phyloP scores from a whole-genome alignment of 2,797 vertebrate genomes.

The Helostoma temminkii region DNA sequence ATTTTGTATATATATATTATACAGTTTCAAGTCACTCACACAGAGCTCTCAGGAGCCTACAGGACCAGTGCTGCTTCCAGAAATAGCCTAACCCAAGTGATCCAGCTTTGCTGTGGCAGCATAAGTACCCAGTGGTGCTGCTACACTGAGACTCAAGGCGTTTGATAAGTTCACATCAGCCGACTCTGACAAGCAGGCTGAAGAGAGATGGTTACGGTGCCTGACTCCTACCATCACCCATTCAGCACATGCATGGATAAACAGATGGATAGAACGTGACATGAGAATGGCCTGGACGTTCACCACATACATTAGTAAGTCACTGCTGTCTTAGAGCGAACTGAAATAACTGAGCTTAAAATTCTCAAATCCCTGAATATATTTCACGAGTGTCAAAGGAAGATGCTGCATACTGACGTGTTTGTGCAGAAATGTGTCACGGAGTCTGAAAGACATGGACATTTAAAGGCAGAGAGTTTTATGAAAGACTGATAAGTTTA shows the following conservation, averaged over 20 bases:
- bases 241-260: slow-evolving; percentile 30
- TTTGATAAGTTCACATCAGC: slow-evolving; percentile 70
- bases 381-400: neutral
- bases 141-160: slow-evolving; percentile 44
- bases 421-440: too few species aligned
- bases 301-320: neutral
- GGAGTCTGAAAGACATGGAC: too few species aligned
- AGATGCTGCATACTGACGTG: neutral
- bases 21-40: slow-evolving; percentile 1
- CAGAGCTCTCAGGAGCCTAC: slow-evolving; percentile 32
- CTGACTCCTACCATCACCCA: slow-evolving; percentile 53
- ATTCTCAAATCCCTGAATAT: neutral
- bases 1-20: neutral
- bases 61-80: slow-evolving; percentile 64
- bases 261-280: slow-evolving; percentile 55
- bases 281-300: slow-evolving; percentile 10
- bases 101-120: slow-evolving; percentile 51
- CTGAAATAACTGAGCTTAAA: neutral
- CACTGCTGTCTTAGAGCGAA: neutral
- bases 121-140: slow-evolving; percentile 49
- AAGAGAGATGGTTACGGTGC: slow-evolving; percentile 52
- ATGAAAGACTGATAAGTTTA: too few species aligned
- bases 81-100: slow-evolving; percentile 76
- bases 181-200: slow-evolving; percentile 62
- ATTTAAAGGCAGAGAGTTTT: neutral